A percentile compares a stretch with the other conserved stretches of the same genome.
phyloP scores from a whole-genome alignment of 2,797 vertebrate genomes.

The Hydrolagus colliei region DNA sequence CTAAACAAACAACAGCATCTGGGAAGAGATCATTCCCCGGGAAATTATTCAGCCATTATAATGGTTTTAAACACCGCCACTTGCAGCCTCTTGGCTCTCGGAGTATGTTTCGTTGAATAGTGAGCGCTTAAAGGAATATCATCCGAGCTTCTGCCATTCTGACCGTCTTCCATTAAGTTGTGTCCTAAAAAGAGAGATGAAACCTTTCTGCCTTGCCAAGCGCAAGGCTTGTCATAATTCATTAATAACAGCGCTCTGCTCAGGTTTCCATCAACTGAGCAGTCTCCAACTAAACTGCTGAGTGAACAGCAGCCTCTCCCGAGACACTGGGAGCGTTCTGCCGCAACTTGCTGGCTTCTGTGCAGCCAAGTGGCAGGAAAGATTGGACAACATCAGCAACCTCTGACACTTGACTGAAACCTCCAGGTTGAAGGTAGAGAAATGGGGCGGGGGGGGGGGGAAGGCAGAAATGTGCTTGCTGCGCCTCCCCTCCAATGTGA shows the following conservation, averaged over 20 bases:
- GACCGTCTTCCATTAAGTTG: slow-evolving; percentile 60
- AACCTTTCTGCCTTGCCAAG: slow-evolving; percentile 51
- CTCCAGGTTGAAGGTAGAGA: slow-evolving; percentile 18
- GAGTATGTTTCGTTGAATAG: slow-evolving; percentile 43
- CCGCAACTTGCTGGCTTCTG: slow-evolving; percentile 38
- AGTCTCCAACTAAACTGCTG: slow-evolving; percentile 44
- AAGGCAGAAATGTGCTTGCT: too few relatives aligned
- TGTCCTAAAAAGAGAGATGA: slow-evolving; percentile 53
- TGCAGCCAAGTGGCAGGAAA: slow-evolving; percentile 23
- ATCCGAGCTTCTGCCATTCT: slow-evolving; percentile 47
- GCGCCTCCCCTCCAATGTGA: background rate
- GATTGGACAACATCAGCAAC: slow-evolving; percentile 34
- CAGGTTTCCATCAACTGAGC: slow-evolving; percentile 48
- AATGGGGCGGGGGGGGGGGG: background rate
- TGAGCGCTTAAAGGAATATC: slow-evolving; percentile 54
- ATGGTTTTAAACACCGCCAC: slow-evolving; percentile 55
- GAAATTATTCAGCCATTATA: slow-evolving; percentile 59
- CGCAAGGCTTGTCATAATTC: slow-evolving; percentile 60
- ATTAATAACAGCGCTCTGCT: slow-evolving; percentile 57
- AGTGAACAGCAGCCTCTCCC: slow-evolving; percentile 43
- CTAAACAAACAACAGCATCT: slow-evolving; percentile 52
- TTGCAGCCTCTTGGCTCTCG: slow-evolving; percentile 55
- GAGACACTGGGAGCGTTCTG: slow-evolving; percentile 38
- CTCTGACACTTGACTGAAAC: slow-evolving; percentile 38
- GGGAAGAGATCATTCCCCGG: slow-evolving; percentile 45